Percentiles rank a stretch among this genome's conserved stretches.
These are phyloP conservation scores for Ditula angustiorana DNA, from an alignment of 2,888 invertebrate genomes.

Conservation along the genomic window DNA sequence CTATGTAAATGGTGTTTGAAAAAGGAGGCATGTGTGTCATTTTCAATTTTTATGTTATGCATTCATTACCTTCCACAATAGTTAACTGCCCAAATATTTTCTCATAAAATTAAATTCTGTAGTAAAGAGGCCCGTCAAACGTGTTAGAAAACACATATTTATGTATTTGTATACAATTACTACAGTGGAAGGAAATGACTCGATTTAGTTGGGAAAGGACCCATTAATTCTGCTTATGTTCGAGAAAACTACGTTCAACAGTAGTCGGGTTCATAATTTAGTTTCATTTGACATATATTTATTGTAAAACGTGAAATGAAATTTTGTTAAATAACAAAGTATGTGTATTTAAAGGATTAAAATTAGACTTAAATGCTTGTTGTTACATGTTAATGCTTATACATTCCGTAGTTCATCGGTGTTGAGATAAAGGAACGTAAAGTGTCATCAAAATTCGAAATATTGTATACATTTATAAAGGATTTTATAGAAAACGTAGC, in stretches of 20 bases:
- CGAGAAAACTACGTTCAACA: neutral
- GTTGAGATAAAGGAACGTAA: slow-evolving; percentile 56
- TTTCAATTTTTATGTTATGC: too few species aligned
- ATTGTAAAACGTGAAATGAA: slow-evolving; percentile 8
- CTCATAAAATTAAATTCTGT: too few species aligned
- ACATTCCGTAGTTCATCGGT: slow-evolving; percentile 68
- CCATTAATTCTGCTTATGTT: neutral
- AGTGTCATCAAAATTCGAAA: slow-evolving; percentile 54
- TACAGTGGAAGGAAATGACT: neutral
- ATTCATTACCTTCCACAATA: too few species aligned
- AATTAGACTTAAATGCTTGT: slow-evolving; percentile 55
- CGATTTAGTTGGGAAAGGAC: neutral
- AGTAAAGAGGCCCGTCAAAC: too few species aligned
- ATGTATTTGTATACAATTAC: neutral
- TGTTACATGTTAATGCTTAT: slow-evolving; percentile 73
- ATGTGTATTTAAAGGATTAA: slow-evolving; percentile 29
- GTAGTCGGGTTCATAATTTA: slow-evolving; percentile 5
- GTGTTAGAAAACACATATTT: too few species aligned
- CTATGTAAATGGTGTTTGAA: too few species aligned
- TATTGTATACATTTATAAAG: slow-evolving; percentile 82
- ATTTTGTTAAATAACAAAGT: slow-evolving; percentile 21
- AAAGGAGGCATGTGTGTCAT: too few species aligned
- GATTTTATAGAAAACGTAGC: slow-evolving; percentile 70
- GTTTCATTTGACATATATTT: slow-evolving; percentile 6
- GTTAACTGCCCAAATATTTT: too few species aligned